phyloP scores from a whole-genome alignment of 1,140 invertebrate species.

The Chelonus insularis region DNA sequence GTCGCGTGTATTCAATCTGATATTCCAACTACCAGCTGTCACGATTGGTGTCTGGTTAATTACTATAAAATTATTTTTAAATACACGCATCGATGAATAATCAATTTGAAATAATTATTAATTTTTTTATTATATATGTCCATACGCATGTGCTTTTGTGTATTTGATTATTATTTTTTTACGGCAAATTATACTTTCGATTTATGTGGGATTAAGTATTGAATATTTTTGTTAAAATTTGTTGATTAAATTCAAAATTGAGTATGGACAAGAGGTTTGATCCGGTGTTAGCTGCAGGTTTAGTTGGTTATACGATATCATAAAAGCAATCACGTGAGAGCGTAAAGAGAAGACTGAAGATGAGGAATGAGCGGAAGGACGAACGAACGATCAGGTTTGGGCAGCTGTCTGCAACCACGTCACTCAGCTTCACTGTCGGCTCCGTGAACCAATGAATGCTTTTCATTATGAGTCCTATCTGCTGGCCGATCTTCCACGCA shows the following conservation, averaged over 20 bases:
- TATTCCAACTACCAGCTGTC: neutral
- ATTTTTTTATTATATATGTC: neutral
- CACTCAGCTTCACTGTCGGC: slow-evolving; percentile 55
- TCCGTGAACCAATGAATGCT: slow-evolving; percentile 51
- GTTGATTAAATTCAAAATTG: slow-evolving; percentile 1
- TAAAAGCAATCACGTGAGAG: slow-evolving; percentile 54
- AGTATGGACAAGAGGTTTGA: neutral
- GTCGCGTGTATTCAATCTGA: slow-evolving; percentile 8
- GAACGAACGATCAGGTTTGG: slow-evolving; percentile 40
- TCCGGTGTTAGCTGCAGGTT: neutral
- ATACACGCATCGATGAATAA: neutral
- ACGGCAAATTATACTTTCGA: no score
- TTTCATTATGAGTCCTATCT: slow-evolving; percentile 58
- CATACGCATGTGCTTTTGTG: no score
- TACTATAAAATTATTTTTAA: slow-evolving; percentile 1
- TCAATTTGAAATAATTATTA: neutral
- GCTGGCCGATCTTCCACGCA: slow-evolving; percentile 41
- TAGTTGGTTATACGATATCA: slow-evolving; percentile 43
- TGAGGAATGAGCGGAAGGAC: slow-evolving; percentile 5
- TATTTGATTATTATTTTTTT: no score
- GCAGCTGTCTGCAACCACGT: slow-evolving; percentile 60
- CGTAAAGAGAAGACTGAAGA: slow-evolving; percentile 33
- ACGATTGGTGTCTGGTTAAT: slow-evolving; percentile 3
- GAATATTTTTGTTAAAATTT: no score
- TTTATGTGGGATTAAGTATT: no score